Percentiles rank a stretch among this genome's conserved stretches.
These are phyloP conservation scores for Cistogaster globosa DNA, from an alignment of 2,888 invertebrate genomes.

Conservation along the genomic window DNA sequence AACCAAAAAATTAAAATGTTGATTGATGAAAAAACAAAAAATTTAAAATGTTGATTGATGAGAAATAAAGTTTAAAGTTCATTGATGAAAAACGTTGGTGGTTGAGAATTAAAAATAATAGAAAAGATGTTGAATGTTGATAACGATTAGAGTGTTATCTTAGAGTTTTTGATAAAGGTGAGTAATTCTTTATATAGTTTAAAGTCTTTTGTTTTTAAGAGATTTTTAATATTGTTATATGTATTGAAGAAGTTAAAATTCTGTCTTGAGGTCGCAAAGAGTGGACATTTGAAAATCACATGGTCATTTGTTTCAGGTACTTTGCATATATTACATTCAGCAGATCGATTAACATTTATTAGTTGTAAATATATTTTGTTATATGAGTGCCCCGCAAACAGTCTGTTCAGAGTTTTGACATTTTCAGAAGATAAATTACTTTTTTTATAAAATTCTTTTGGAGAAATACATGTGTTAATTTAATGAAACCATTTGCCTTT, in stretches of 20 bases:
- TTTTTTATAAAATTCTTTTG: conserved; percentile 1
- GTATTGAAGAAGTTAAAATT: background rate
- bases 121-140: background rate
- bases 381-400: background rate
- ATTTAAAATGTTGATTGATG: background rate
- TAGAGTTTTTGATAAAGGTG: background rate
- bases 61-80: background rate
- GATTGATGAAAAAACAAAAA: background rate
- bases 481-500: conserved; percentile 20
- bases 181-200: background rate
- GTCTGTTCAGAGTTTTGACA: conserved; percentile 1
- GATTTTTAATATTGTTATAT: background rate
- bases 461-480: background rate
- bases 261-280: background rate
- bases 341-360: background rate
- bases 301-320: background rate
- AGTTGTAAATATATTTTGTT: background rate
- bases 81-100: background rate
- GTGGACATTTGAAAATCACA: background rate
- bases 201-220: background rate
- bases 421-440: background rate
- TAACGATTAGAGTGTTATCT: background rate
- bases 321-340: background rate
- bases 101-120: background rate
- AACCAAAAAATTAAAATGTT: background rate